Evolutionary conservation across 2,888 invertebrate genomes (phyloP).

Genomic region (Synanthedon myopaeformis): DNA sequence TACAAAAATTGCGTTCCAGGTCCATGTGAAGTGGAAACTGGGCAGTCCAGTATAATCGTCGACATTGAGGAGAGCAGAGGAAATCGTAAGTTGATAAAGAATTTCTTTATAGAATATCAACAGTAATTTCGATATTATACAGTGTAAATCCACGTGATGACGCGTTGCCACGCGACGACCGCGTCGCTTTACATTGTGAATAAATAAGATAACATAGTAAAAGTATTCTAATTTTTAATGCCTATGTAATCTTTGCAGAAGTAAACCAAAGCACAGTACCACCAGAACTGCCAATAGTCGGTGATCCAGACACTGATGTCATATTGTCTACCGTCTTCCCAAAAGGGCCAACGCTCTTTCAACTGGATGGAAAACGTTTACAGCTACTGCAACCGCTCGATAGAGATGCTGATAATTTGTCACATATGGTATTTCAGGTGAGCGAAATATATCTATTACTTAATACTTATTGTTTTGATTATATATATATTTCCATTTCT

Average conservation of each 20-base stretch:
- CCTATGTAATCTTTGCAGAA: slow-evolving; percentile 64
- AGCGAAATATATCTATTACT: slow-evolving; percentile 9
- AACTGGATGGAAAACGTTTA: slow-evolving; percentile 84
- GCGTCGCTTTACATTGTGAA: not conserved
- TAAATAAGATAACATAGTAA: no score
- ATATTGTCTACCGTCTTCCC: slow-evolving; percentile 83
- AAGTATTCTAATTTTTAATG: not conserved
- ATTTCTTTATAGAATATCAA: not conserved
- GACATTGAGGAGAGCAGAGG: slow-evolving; percentile 92
- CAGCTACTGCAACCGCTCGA: slow-evolving; percentile 85
- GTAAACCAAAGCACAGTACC: slow-evolving; percentile 87
- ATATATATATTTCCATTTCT: no score
- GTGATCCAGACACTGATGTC: slow-evolving; percentile 83
- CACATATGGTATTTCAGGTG: slow-evolving; percentile 91
- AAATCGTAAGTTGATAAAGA: slow-evolving; percentile 75
- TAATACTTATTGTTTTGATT: no score
- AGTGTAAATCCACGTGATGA: no score
- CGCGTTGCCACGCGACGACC: no score
- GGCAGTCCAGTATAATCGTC: slow-evolving; percentile 88
- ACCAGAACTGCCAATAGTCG: slow-evolving; percentile 83
- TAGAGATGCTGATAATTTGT: slow-evolving; percentile 86
- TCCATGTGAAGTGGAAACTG: slow-evolving; percentile 87
- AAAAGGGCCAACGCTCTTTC: slow-evolving; percentile 82
- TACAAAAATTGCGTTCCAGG: slow-evolving; percentile 29
- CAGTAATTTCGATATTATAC: not conserved